These are phyloP conservation scores for Microctonus brassicae DNA, from an alignment of 2,888 invertebrate species.

Conservation along the genomic window DNA sequence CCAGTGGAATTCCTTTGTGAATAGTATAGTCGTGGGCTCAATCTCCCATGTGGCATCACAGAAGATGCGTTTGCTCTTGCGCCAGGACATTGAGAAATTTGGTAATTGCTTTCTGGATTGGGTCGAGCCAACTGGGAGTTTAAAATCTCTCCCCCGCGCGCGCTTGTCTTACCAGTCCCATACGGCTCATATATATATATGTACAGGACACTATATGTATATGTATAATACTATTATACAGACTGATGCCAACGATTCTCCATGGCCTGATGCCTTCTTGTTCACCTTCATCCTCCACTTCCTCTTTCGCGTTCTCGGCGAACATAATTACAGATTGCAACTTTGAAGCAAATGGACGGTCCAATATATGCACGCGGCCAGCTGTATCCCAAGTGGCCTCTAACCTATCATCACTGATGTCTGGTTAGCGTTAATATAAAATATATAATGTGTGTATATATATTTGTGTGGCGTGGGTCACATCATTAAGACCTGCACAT, in stretches of 20 bases:
- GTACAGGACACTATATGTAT: not conserved
- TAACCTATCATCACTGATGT: constrained; percentile 59
- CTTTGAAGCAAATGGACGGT: constrained; percentile 53
- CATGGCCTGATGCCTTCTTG: not conserved
- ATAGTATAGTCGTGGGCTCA: not conserved
- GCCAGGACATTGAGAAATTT: constrained; percentile 52
- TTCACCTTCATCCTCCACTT: constrained; percentile 7
- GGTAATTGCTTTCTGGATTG: constrained; percentile 61
- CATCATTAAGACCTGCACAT: not conserved
- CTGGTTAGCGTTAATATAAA: constrained; percentile 43
- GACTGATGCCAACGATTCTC: not conserved
- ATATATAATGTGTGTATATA: not conserved
- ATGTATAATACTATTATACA: not conserved
- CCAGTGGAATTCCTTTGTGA: constrained; percentile 13
- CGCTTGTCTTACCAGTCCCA: constrained; percentile 39
- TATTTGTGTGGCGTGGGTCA: not conserved
- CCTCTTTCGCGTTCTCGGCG: constrained; percentile 36
- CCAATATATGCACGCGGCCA: constrained; percentile 44
- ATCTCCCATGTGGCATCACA: not conserved
- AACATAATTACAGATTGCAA: constrained; percentile 59
- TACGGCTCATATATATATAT: constrained; percentile 2
- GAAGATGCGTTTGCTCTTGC: constrained; percentile 2
- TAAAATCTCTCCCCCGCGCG: constrained; percentile 42
- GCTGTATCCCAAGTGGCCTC: constrained; percentile 45
- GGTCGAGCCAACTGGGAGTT: constrained; percentile 51